phyloP scores from a whole-genome alignment of 2,113 vertebrate species.

The Irena cyanogastra region DNA sequence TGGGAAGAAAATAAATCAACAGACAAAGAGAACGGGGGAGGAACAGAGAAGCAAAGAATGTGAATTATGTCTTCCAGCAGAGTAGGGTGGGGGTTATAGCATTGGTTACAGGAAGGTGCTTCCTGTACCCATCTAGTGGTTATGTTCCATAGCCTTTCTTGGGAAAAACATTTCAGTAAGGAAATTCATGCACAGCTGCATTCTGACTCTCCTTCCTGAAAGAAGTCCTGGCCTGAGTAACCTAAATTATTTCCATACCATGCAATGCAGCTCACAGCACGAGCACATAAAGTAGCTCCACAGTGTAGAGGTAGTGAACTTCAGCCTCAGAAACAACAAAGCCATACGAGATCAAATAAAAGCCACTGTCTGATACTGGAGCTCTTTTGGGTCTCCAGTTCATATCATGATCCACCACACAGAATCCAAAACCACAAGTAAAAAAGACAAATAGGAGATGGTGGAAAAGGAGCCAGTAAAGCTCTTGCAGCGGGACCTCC shows the following conservation, averaged over 20 bases:
- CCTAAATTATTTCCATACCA: not conserved
- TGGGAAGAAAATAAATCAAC: not conserved
- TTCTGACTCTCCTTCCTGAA: not conserved
- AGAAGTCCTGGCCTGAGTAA: not conserved
- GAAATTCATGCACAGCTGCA: not conserved
- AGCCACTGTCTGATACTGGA: rapidly evolving
- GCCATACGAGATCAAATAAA: not conserved
- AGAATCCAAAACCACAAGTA: not conserved
- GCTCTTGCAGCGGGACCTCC: not conserved
- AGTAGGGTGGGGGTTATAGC: rapidly evolving
- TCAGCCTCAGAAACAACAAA: not conserved
- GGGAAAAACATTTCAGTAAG: not conserved
- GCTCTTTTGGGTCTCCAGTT: not conserved
- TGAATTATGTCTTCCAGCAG: not conserved
- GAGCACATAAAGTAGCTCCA: not conserved
- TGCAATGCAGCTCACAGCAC: not conserved
- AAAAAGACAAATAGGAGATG: not conserved
- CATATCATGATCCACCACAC: not conserved
- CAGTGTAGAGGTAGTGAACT: not conserved
- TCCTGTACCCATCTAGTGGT: not conserved
- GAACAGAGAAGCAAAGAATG: not conserved
- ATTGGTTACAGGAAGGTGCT: not conserved
- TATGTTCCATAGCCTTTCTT: not conserved
- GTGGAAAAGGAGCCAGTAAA: not conserved
- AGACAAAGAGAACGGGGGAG: not conserved